Percentiles rank a stretch among this genome's conserved stretches.
These are phyloP conservation scores for Gambelia wislizenii DNA, from an alignment of 2,797 vertebrate species.

Conservation along the genomic window DNA sequence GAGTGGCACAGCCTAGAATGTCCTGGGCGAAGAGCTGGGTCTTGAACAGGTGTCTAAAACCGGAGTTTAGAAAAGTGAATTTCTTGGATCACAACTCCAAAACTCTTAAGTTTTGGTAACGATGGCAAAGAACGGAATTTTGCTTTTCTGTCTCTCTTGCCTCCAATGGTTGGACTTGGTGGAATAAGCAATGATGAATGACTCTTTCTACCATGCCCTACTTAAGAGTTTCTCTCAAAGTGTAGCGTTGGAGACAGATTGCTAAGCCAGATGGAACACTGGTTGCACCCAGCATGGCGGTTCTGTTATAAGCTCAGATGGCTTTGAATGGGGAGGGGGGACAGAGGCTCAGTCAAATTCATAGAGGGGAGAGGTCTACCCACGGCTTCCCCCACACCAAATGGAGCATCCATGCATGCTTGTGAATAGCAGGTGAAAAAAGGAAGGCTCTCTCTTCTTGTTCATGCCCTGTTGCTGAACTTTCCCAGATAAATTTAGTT, in stretches of 20 bases:
- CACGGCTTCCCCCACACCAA: too few species aligned
- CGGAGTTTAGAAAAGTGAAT: too few species aligned
- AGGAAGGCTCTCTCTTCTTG: neutral
- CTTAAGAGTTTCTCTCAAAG: neutral
- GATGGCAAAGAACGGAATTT: too few species aligned
- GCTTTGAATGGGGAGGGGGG: neutral
- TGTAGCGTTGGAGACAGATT: neutral
- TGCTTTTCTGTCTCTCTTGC: too few species aligned
- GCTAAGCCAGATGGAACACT: neutral
- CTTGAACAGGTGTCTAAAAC: too few species aligned
- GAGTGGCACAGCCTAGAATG: too few species aligned
- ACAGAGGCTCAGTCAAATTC: neutral
- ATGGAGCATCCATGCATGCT: neutral
- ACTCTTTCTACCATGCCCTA: neutral
- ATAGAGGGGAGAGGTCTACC: neutral
- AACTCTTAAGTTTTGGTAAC: too few species aligned
- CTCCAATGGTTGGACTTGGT: too few species aligned
- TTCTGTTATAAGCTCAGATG: neutral
- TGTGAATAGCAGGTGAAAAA: neutral
- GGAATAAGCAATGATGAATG: too few species aligned
- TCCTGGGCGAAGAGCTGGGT: too few species aligned
- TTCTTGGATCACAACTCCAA: too few species aligned
- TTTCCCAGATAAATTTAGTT: neutral
- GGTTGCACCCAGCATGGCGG: neutral
- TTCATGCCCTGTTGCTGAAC: neutral